Percentiles rank a stretch among this genome's conserved stretches.
These are phyloP conservation scores for Cantharis rufa DNA, from an alignment of 2,888 invertebrate genomes.

Conservation along the genomic window DNA sequence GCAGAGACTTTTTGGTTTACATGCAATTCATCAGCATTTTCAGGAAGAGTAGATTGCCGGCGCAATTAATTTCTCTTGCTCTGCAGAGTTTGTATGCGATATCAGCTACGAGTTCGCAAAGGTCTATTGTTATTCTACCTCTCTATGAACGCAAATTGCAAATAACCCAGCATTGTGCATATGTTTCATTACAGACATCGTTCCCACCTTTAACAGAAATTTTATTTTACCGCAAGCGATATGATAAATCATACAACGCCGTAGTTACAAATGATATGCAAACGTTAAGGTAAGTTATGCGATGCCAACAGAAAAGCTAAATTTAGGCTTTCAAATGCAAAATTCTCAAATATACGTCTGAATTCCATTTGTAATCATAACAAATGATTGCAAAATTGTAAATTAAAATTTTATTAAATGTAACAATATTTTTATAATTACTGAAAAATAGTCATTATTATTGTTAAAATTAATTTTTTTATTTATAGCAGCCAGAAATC, in stretches of 20 bases:
- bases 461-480: neutral
- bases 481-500: neutral
- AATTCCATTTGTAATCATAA: slow-evolving; percentile 4
- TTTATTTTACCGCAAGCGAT: slow-evolving; percentile 21
- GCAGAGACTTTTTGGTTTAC: slow-evolving; percentile 27
- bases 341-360: slow-evolving; percentile 6
- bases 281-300: slow-evolving; percentile 25
- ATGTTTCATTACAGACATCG: slow-evolving; percentile 16
- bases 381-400: neutral
- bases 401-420: neutral
- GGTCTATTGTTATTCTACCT: slow-evolving; percentile 34
- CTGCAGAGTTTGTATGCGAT: slow-evolving; percentile 29
- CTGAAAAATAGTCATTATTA: neutral
- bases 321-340: slow-evolving; percentile 10
- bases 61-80: slow-evolving; percentile 35
- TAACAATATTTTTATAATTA: neutral
- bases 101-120: slow-evolving; percentile 28
- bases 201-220: slow-evolving; percentile 11
- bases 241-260: slow-evolving; percentile 38
- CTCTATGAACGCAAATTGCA: slow-evolving; percentile 26
- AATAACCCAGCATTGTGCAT: slow-evolving; percentile 23
- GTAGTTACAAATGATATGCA: slow-evolving; percentile 35
- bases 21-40: slow-evolving; percentile 33
- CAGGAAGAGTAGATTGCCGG: slow-evolving; percentile 29
- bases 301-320: slow-evolving; percentile 13